These are phyloP conservation scores for Trogon melanurus DNA, from an alignment of 2,113 vertebrate genomes.

Conservation along the genomic window DNA sequence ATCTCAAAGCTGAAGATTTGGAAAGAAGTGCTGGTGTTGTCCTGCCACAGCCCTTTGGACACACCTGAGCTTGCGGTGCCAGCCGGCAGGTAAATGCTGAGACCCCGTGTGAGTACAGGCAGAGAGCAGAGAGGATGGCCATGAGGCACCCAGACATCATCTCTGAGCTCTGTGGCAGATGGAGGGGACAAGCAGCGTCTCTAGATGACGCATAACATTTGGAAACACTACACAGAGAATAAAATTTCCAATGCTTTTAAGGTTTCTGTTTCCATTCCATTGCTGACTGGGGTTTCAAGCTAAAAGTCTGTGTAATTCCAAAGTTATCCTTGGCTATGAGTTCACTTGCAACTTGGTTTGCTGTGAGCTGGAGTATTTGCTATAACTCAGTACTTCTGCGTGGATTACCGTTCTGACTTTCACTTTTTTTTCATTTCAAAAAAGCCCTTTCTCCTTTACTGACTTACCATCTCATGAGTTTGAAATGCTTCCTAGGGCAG, in stretches of 20 bases:
- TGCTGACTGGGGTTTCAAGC: not conserved
- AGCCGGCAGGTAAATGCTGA: not conserved
- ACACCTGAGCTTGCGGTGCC: not conserved
- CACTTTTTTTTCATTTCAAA: not conserved
- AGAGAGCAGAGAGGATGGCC: not conserved
- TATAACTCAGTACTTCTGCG: not conserved
- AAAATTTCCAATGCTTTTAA: not conserved
- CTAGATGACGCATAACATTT: not conserved
- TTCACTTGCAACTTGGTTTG: not conserved
- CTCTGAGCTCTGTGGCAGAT: not conserved
- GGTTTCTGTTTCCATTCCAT: not conserved
- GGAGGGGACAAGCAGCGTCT: not conserved
- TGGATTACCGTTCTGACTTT: not conserved
- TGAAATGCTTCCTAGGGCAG: not conserved
- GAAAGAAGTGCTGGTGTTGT: not conserved
- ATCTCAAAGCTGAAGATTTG: not conserved
- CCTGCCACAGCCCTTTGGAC: not conserved
- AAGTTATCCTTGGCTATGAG: not conserved
- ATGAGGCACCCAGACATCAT: not conserved
- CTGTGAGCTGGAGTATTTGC: not conserved
- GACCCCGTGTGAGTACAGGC: not conserved
- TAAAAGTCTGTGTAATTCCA: not conserved
- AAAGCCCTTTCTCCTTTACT: not conserved
- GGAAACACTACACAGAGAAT: not conserved
- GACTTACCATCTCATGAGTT: not conserved